Percentiles rank a stretch among this genome's conserved stretches.
Evolutionary conservation across 2,113 vertebrate genomes (phyloP).

Genomic region (Lasiurus borealis): DNA sequence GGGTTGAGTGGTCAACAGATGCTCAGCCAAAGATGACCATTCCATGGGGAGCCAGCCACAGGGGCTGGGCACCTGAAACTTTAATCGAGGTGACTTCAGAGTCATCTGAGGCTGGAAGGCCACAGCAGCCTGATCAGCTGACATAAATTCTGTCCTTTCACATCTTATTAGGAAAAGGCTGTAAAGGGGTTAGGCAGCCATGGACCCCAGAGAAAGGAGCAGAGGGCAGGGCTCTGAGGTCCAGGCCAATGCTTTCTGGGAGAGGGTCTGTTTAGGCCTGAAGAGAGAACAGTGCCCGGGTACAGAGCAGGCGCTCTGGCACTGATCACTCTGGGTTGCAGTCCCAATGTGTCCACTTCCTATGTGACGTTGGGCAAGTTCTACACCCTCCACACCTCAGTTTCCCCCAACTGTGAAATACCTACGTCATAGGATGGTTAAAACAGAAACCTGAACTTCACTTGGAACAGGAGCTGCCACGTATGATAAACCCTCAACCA

Average conservation of each 20-base stretch:
- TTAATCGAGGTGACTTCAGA: background rate
- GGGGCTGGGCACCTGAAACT: background rate
- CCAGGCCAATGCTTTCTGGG: background rate
- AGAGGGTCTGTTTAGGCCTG: background rate
- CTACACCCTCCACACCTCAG: background rate
- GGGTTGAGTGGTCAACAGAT: background rate
- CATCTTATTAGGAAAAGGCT: background rate
- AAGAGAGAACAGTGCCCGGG: background rate
- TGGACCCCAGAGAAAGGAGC: background rate
- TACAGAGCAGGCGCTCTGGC: background rate
- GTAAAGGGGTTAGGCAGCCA: background rate
- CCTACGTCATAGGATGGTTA: background rate
- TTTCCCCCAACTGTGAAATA: background rate
- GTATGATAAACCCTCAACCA: background rate
- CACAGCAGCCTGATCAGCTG: background rate
- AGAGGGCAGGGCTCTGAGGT: background rate
- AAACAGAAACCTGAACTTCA: background rate
- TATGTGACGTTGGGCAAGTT: background rate
- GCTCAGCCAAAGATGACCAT: background rate
- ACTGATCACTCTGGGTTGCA: background rate
- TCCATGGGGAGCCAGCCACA: background rate
- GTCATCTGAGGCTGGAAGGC: no score
- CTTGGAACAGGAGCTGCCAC: background rate
- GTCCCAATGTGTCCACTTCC: background rate
- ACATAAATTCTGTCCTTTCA: background rate